Conservation (phyloP, 2,113 vertebrate genomes). For the Motacilla alba region DNA sequence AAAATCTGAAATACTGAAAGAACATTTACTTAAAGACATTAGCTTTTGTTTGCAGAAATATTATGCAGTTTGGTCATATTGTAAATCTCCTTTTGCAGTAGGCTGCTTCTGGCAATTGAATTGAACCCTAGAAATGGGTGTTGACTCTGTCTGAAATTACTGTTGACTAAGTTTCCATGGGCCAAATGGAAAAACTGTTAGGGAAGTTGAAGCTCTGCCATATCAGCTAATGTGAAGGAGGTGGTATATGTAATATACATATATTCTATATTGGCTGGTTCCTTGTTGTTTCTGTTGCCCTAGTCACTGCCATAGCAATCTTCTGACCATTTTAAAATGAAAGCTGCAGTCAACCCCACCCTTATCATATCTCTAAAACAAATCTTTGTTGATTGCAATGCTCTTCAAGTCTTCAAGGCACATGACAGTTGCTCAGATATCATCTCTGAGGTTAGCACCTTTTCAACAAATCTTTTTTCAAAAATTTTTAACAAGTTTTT, state of each 20-base stretch:
- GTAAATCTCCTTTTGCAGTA: not conserved
- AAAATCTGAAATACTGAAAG: not conserved
- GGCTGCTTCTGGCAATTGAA: not conserved
- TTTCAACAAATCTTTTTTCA: not conserved
- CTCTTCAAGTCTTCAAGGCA: not conserved
- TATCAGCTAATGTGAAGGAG: conserved; percentile 7
- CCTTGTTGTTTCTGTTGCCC: not conserved
- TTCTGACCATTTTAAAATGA: not conserved
- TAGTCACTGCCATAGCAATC: not conserved
- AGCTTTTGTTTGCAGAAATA: not conserved
- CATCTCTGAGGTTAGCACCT: not conserved
- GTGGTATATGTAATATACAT: not conserved
- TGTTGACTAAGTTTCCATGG: not conserved
- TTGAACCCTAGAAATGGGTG: not conserved
- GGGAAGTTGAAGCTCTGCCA: not conserved
- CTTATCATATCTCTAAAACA: not conserved
- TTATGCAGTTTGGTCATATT: not conserved
- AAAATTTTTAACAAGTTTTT: not conserved
- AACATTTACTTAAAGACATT: not conserved
- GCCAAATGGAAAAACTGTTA: not conserved
- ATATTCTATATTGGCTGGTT: not conserved
- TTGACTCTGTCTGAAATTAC: not conserved
- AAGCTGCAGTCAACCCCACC: not conserved
- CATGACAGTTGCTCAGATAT: not conserved
- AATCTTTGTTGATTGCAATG: not conserved